Evolutionary conservation across 1,140 invertebrate species (phyloP).

Genomic region (Orius laevigatus): DNA sequence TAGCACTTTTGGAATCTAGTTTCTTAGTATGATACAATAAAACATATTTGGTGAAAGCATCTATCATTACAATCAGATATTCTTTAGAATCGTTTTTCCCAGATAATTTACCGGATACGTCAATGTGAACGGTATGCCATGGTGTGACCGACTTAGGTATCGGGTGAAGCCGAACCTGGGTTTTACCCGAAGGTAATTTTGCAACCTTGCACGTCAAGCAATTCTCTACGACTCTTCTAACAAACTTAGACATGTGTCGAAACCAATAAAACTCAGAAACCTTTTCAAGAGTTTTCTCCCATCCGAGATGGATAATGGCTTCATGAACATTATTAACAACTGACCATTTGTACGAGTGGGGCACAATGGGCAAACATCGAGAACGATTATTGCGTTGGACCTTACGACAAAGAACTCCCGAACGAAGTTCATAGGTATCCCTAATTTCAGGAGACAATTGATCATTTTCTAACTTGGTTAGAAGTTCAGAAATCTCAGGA

Average conservation of each 20-base stretch:
- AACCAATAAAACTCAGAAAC: conserved; percentile 10
- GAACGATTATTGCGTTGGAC: conserved; percentile 18
- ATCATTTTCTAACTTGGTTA: conserved; percentile 11
- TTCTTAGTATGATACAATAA: conserved; percentile 19
- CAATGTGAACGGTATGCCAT: conserved; percentile 7
- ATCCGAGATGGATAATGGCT: neutral
- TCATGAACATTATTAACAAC: conserved; percentile 25
- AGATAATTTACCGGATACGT: conserved; percentile 8
- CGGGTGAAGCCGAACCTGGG: conserved; percentile 6
- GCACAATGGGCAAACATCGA: conserved; percentile 23
- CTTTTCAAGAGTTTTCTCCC: conserved; percentile 3
- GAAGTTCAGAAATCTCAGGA: conserved; percentile 14
- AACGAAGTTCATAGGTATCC: conserved; percentile 20
- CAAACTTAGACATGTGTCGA: conserved; percentile 7
- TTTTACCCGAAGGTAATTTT: conserved; percentile 7
- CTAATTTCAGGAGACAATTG: conserved; percentile 17
- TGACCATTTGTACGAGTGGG: conserved; percentile 21
- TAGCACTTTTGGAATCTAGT: conserved; percentile 13
- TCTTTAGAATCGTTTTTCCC: conserved; percentile 11
- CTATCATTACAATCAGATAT: conserved; percentile 18
- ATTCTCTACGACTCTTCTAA: conserved; percentile 8
- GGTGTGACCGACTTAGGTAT: conserved; percentile 2
- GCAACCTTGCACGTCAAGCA: conserved; percentile 8
- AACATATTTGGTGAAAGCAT: no score
- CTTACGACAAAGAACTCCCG: conserved; percentile 21